phyloP scores from a whole-genome alignment of 2,113 vertebrate species.

The Sceloporus tristichus region DNA sequence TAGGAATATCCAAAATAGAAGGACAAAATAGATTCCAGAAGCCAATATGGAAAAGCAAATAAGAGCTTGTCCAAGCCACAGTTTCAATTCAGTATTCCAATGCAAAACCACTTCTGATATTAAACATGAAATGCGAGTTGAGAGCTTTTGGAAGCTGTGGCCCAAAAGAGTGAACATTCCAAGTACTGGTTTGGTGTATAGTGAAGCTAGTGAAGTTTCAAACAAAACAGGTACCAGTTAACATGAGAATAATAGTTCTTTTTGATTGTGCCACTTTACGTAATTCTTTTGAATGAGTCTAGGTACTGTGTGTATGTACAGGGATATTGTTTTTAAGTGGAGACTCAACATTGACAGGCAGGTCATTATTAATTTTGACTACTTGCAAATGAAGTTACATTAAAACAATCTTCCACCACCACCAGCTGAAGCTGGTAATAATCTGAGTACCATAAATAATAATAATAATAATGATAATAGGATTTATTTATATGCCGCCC shows the following conservation, averaged over 20 bases:
- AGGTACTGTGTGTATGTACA: too few relatives aligned
- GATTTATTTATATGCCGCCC: too few relatives aligned
- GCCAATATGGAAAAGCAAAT: not conserved
- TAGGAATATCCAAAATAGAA: slow-evolving; percentile 58
- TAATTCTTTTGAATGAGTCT: not conserved
- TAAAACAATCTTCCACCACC: too few relatives aligned
- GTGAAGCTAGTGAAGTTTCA: not conserved
- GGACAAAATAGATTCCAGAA: slow-evolving; percentile 60
- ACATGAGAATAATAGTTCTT: not conserved
- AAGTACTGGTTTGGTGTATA: not conserved
- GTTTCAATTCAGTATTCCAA: not conserved
- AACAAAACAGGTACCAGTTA: not conserved
- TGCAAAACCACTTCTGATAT: not conserved
- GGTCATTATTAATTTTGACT: too few relatives aligned
- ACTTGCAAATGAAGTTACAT: too few relatives aligned
- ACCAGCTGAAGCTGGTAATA: too few relatives aligned
- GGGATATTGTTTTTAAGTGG: too few relatives aligned
- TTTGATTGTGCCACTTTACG: not conserved
- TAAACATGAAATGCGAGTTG: not conserved
- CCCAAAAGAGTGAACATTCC: too few relatives aligned
- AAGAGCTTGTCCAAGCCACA: not conserved
- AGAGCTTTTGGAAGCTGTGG: too few relatives aligned
- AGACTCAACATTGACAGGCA: too few relatives aligned
- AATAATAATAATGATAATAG: too few relatives aligned
- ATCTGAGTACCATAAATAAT: too few relatives aligned